A percentile compares a stretch with the other conserved stretches of the same genome.
Evolutionary conservation across 23 tunicate species (phyloP).

Genomic region (Halocynthia roretzi): DNA sequence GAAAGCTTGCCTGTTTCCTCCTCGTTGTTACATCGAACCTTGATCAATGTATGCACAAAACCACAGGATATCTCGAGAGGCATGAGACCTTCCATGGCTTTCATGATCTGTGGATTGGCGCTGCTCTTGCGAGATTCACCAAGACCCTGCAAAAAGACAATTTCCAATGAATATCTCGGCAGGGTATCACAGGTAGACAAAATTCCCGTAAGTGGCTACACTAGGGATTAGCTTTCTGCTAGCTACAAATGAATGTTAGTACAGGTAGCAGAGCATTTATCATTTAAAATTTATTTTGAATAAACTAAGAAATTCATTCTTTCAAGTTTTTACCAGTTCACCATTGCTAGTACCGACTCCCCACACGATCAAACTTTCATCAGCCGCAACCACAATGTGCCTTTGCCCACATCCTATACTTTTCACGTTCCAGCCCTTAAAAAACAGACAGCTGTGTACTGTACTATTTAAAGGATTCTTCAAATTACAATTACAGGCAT

Average conservation of each 20-base stretch:
- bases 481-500: neutral
- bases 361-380: constrained; percentile 90
- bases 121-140: constrained; percentile 85
- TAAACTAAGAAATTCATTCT: neutral
- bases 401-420: constrained; percentile 76
- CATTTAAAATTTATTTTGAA: neutral
- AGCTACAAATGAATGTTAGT: neutral
- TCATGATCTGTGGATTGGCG: constrained; percentile 78
- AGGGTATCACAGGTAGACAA: too few species aligned
- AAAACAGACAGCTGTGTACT: neutral
- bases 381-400: constrained; percentile 82
- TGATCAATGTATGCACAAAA: constrained; percentile 58
- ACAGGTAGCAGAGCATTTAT: neutral
- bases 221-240: too few species aligned
- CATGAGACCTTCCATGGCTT: constrained; percentile 22
- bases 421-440: constrained; percentile 90
- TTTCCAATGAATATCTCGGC: too few species aligned
- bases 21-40: constrained; percentile 37
- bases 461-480: neutral
- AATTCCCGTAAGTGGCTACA: too few species aligned
- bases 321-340: constrained; percentile 58
- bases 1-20: constrained; percentile 40
- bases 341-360: constrained; percentile 70
- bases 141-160: constrained; percentile 38
- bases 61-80: constrained; percentile 61